phyloP scores from a whole-genome alignment of 2,888 invertebrate genomes.

The Synanthedon vespiformis region DNA sequence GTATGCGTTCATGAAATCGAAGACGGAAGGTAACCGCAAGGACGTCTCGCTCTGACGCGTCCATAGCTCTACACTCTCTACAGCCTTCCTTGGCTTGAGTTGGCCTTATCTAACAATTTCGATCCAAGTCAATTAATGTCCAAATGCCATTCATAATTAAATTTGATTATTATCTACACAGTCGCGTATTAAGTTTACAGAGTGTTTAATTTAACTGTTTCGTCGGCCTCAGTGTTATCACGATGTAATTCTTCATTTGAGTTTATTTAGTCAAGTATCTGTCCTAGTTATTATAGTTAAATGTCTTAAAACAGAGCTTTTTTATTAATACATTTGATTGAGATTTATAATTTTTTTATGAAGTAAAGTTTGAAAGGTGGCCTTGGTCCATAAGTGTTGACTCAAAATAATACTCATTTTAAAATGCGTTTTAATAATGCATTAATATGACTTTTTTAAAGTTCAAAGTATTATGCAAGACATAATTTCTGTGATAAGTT shows the following conservation, averaged over 20 bases:
- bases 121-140: slow-evolving; percentile 30
- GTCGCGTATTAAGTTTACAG: slow-evolving; percentile 9
- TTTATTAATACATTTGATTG: too few species aligned
- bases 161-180: slow-evolving; percentile 29
- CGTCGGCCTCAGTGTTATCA: neutral
- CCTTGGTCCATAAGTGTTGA: too few species aligned
- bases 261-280: neutral
- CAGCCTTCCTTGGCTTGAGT: slow-evolving; percentile 5
- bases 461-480: too few species aligned
- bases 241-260: neutral
- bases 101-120: slow-evolving; percentile 25
- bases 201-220: neutral
- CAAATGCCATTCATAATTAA: slow-evolving; percentile 30
- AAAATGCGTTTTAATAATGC: too few species aligned
- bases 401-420: too few species aligned
- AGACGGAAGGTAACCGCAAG: slow-evolving; percentile 24
- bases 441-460: too few species aligned
- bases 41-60: slow-evolving; percentile 8
- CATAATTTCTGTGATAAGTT: too few species aligned
- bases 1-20: slow-evolving; percentile 9
- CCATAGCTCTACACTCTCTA: neutral
- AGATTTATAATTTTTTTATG: too few species aligned
- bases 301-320: too few species aligned
- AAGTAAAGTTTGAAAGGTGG: too few species aligned
- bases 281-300: too few species aligned